These are phyloP conservation scores for Aporrectodea caliginosa DNA, from an alignment of 1,140 invertebrate species.

Conservation along the genomic window DNA sequence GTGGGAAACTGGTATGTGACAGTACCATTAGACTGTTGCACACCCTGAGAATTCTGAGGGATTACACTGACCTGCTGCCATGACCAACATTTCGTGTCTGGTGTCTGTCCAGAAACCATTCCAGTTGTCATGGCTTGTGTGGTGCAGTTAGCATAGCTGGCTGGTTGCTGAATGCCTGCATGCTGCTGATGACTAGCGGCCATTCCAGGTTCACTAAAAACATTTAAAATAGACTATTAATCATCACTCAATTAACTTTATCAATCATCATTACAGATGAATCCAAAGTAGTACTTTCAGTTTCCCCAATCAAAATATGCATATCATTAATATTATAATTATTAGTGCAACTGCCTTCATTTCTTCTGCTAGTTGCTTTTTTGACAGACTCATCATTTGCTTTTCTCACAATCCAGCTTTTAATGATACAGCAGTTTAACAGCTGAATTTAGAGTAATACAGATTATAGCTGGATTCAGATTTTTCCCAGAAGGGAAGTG, in stretches of 20 bases:
- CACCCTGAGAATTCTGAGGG: neutral
- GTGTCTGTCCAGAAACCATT: neutral
- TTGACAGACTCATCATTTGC: neutral
- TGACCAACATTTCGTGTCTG: neutral
- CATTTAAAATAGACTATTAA: neutral
- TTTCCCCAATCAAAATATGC: neutral
- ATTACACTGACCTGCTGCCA: neutral
- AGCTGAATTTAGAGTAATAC: too few species aligned
- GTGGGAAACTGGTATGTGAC: neutral
- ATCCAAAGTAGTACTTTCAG: neutral
- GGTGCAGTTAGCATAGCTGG: neutral
- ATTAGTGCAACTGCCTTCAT: too few species aligned
- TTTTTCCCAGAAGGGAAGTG: too few species aligned
- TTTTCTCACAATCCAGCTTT: too few species aligned
- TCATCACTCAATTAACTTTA: neutral
- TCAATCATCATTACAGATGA: too few species aligned
- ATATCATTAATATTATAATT: too few species aligned
- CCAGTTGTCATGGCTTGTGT: neutral
- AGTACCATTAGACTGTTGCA: neutral
- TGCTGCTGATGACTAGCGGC: neutral
- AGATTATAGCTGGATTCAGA: too few species aligned
- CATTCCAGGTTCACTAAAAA: neutral
- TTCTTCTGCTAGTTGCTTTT: neutral
- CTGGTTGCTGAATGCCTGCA: neutral
- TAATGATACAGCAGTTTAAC: too few species aligned